Evolutionary conservation across 2,888 invertebrate genomes (phyloP), one percentile per base, ranked within the genome.

Genomic region (Bimastos eiseni): DNA sequence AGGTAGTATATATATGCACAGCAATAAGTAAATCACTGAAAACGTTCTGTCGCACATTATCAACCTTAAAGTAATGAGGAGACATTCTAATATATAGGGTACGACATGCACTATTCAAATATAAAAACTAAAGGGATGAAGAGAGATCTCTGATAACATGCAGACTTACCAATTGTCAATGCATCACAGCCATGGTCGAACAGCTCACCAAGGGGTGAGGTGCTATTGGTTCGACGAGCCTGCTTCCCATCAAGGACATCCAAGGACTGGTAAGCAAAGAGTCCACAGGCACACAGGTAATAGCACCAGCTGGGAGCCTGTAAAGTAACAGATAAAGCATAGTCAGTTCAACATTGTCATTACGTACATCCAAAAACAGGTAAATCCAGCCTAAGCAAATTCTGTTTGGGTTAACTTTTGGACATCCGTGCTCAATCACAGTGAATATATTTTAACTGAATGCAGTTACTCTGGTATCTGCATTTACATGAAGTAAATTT

Each of bases 181-280:
- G 99, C 98, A 96, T 99, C 99, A 96, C 99, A 99, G 93, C 99
- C 99, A 95, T 99, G 99, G 96, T 99, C 99, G 95, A 99, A 99
- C 38, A 99, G 96, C 96, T 99, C 99, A 30, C 99, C 99, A 34
- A 99, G 96, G 0, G 99, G 99, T 89, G 97, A 97, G 93, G 97
- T 97, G 91, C 97, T 97, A 93, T 97, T 97, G 33, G 99, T 99
- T 94, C 99, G 96, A 93, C 99, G 96, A 1, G 99, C 99, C 96
- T 99, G 99, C 95, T 99, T 99, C 89, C 99, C 99, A 95, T 99
- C 99, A 92, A 99, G 98, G 88, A 99, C 99, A 95, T 99, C 99
- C 93, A 99, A 96, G 94, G 98, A 98, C 96, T 99, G 99, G 96
- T 99, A 99, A 91, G 98, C 95, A 95, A 99, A 99, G 92, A 99